Percentiles rank a stretch among this genome's conserved stretches.
Conservation (phyloP, 2,888 invertebrate species). For the Proisotoma minuta region DNA sequence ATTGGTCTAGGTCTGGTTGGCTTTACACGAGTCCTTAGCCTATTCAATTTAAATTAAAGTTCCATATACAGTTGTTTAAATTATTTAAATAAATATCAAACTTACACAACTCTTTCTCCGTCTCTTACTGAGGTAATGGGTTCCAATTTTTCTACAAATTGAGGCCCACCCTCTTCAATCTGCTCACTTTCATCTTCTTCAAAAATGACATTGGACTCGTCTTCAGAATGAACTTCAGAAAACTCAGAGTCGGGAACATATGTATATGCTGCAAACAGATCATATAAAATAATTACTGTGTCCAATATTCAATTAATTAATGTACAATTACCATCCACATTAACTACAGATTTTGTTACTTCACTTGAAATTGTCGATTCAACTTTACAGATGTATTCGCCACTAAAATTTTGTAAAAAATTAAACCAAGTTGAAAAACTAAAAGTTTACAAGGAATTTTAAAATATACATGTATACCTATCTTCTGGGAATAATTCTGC, state of each 20-base stretch:
- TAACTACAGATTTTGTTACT: conserved; percentile 67
- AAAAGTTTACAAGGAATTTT: background rate
- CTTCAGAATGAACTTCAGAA: conserved; percentile 70
- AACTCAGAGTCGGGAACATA: conserved; percentile 83
- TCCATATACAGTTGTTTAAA: background rate
- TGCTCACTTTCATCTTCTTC: conserved; percentile 53
- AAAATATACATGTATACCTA: conserved; percentile 54
- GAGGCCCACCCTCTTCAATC: conserved; percentile 30
- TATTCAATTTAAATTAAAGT: background rate
- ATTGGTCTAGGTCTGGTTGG: conserved; percentile 15
- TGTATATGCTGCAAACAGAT: conserved; percentile 73
- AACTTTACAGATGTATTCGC: conserved; percentile 63
- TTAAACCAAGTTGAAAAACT: too few species aligned
- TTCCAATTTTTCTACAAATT: conserved; percentile 25
- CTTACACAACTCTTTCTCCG: conserved; percentile 31
- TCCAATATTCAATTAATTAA: too few species aligned
- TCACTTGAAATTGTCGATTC: conserved; percentile 75
- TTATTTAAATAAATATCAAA: conserved; percentile 15
- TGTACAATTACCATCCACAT: conserved; percentile 68
- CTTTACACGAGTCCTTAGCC: conserved; percentile 3
- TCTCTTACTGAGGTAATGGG: conserved; percentile 29
- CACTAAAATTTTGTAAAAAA: too few species aligned
- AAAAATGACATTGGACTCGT: conserved; percentile 66
- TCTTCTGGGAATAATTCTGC: conserved; percentile 87
- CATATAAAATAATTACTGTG: too few species aligned